A percentile compares a stretch with the other conserved stretches of the same genome.
Evolutionary conservation across 1,140 invertebrate species (phyloP).

Genomic region (Augochlora pura): DNA sequence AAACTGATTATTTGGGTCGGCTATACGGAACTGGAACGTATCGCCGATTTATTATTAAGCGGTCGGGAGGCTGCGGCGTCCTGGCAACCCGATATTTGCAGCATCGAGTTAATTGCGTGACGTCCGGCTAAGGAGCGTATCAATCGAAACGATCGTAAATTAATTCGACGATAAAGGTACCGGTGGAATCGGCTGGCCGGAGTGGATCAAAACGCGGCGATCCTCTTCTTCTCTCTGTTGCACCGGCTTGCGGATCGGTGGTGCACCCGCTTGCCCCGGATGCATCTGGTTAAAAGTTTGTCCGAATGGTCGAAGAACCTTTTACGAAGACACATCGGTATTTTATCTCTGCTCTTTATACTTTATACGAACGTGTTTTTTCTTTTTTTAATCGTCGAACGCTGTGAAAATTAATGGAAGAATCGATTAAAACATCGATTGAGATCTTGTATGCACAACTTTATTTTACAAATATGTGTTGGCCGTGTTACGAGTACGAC

Average conservation of each 20-base stretch:
- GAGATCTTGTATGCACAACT: too few relatives aligned
- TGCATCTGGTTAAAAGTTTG: slow-evolving; percentile 9
- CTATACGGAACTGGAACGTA: slow-evolving; percentile 33
- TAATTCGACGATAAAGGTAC: slow-evolving; percentile 44
- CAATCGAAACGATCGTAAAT: slow-evolving; percentile 42
- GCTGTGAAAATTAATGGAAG: too few relatives aligned
- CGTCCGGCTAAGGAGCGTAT: slow-evolving; percentile 33
- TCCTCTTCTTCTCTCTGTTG: not conserved
- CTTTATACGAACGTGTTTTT: too few relatives aligned
- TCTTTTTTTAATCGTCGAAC: too few relatives aligned
- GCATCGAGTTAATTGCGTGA: slow-evolving; percentile 36
- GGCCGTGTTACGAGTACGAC: too few relatives aligned
- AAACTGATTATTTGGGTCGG: slow-evolving; percentile 34
- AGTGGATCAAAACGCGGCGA: slow-evolving; percentile 16
- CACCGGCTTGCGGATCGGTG: too few relatives aligned
- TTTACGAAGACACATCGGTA: not conserved
- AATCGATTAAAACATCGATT: too few relatives aligned
- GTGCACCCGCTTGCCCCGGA: not conserved
- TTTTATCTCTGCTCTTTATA: not conserved
- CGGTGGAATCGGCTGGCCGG: slow-evolving; percentile 17
- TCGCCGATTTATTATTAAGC: slow-evolving; percentile 41
- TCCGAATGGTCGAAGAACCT: not conserved
- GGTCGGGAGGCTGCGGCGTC: not conserved
- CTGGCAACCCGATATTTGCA: slow-evolving; percentile 32
- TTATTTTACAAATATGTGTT: too few relatives aligned